Conservation (phyloP, 2,113 vertebrate species). For the Rhadina sibilatrix region DNA sequence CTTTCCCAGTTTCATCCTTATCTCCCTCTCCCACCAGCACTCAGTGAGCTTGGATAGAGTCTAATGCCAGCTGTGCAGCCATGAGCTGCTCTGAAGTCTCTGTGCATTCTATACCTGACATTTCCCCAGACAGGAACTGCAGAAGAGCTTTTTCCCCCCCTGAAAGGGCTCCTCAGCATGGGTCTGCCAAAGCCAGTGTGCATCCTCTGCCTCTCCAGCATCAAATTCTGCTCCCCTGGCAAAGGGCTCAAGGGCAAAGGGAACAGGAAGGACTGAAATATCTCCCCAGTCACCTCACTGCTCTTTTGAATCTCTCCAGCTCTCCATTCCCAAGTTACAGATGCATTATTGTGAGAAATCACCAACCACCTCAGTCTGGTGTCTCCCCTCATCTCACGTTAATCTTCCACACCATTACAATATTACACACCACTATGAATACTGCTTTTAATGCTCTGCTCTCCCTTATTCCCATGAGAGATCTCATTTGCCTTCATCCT, state of each 20-base stretch:
- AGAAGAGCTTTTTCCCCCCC: neutral
- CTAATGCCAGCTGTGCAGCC: no score
- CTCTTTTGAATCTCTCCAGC: neutral
- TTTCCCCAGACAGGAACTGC: neutral
- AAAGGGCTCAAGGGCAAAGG: neutral
- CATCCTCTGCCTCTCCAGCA: neutral
- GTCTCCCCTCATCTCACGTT: neutral
- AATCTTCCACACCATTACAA: neutral
- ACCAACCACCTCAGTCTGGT: neutral
- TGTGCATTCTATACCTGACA: neutral
- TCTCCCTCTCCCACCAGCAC: neutral
- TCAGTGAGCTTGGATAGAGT: neutral
- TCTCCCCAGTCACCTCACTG: neutral
- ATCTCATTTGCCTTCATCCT: neutral
- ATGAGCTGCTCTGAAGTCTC: neutral
- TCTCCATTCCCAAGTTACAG: neutral
- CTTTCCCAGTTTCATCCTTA: neutral
- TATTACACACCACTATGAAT: neutral
- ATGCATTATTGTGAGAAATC: neutral
- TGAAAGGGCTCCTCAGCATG: neutral
- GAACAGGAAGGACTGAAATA: neutral
- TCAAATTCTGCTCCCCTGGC: neutral
- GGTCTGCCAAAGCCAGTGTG: fast-evolving
- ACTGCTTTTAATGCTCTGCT: neutral
- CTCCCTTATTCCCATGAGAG: neutral